phyloP scores from a whole-genome alignment of 2,888 invertebrate species.

The Uloborus plumipes region DNA sequence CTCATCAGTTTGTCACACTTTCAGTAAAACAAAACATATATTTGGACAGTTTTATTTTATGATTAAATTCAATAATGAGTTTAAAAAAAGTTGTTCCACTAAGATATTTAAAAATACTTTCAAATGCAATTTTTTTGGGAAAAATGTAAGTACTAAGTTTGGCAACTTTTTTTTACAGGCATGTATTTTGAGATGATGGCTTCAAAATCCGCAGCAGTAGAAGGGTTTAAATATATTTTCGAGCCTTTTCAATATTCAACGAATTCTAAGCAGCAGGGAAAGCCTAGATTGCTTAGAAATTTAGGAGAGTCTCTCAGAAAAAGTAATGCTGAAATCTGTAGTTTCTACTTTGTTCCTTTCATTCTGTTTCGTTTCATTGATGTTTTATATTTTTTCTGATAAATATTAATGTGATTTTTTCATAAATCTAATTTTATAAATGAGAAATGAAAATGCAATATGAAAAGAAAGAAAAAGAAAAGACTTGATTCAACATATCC shows the following conservation, averaged over 20 bases:
- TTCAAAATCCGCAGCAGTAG: slow-evolving; percentile 1
- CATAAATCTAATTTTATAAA: too few species aligned
- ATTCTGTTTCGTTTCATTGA: neutral
- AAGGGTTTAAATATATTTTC: slow-evolving; percentile 12
- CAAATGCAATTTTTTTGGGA: too few species aligned
- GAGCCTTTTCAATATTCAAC: slow-evolving; percentile 36
- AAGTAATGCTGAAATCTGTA: slow-evolving; percentile 15
- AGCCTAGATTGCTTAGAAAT: slow-evolving; percentile 2
- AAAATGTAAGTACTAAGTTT: neutral
- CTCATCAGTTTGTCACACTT: too few species aligned
- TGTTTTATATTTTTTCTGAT: neutral
- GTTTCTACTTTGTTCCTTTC: neutral
- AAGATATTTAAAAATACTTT: neutral
- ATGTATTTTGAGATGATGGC: slow-evolving; percentile 48
- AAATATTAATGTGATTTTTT: neutral
- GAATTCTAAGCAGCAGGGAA: too few species aligned
- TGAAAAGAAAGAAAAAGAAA: too few species aligned
- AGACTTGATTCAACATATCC: too few species aligned
- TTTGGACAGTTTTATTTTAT: too few species aligned
- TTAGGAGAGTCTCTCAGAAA: slow-evolving; percentile 73
- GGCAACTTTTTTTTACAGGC: slow-evolving; percentile 15
- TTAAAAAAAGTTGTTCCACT: neutral
- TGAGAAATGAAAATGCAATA: too few species aligned
- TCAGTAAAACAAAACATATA: too few species aligned
- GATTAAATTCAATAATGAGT: too few species aligned